Evolutionary conservation across 2,113 vertebrate genomes (phyloP).

Genomic region (Hyperopisus bebe): DNA sequence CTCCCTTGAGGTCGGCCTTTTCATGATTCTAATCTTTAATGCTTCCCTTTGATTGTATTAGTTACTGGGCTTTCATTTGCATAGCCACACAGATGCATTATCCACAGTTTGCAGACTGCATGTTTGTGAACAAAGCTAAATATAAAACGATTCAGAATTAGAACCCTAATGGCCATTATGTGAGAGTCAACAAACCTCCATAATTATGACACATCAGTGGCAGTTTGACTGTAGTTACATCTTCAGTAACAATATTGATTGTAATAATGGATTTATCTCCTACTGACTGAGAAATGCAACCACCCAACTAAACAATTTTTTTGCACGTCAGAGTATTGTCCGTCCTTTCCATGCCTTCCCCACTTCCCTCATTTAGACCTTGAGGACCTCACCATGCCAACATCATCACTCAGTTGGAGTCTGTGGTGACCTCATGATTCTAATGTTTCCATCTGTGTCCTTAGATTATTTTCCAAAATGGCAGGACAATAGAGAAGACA

Average conservation of each 20-base stretch:
- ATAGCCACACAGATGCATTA: not conserved
- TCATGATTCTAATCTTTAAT: not conserved
- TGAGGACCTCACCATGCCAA: not conserved
- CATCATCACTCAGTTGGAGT: not conserved
- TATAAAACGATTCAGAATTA: not conserved
- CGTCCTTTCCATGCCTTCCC: not conserved
- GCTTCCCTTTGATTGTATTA: not conserved
- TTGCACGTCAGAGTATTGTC: not conserved
- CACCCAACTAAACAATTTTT: not conserved
- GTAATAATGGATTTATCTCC: not conserved
- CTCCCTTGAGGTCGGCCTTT: not conserved
- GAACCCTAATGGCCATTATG: not conserved
- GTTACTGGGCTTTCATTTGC: not conserved
- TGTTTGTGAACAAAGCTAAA: not conserved
- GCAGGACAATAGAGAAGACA: not conserved
- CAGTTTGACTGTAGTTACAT: not conserved
- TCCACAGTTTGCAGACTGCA: not conserved
- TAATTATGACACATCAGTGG: not conserved
- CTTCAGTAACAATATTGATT: not conserved
- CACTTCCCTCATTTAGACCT: not conserved
- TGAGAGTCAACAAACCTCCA: not conserved
- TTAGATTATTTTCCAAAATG: not conserved
- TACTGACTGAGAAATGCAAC: not conserved
- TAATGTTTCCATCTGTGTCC: not conserved
- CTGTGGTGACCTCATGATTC: not conserved